Base-by-base conservation (phyloP, 1,140 invertebrate species). In the Drosophila arawakana region DNA sequence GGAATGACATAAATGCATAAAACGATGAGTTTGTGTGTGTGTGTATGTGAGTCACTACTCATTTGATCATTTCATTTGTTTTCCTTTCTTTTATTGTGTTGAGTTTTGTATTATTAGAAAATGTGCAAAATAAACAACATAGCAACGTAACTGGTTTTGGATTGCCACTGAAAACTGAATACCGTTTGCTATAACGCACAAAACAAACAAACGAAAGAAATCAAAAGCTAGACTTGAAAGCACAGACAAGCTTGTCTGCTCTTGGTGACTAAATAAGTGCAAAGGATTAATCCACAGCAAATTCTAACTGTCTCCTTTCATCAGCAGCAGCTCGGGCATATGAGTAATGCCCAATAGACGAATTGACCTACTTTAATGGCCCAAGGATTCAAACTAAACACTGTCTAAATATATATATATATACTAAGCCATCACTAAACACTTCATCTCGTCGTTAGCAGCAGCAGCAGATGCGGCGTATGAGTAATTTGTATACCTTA, bases 401-500 rank as follows among this genome's bases (percentile, higher is more conserved):
- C 15, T 15, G 15, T 15, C 15, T 15, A 15, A 15, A 1, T 15
- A 15, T 15, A 15, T 15, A 15, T 15, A 15, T 15, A 15, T 15
- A 0, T 15, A 15, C 25, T 37, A 41, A 41, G 5, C n/a, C 11
- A 43, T 43, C 6, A n/a, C n/a, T n/a, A 43, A 43, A n/a, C 11
- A 5, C 41, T 15, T 55, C 52, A 47, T 47, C 39, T 15, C 52
- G 46, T 35, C 13, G 34, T 50, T 15, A 15, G 15, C 15, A 15
- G 15, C 50, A 44, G 9, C 37, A 10, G 10, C 11, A 7, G 0
- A 54, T 34, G 43, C 58, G 65, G 52, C 65, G 65, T 49, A 67
- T 67, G 65, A 67, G 65, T 58, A 58, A 67, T 58, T 6, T 30
- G 10, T 18, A 9, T 55, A 43, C 1, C 11, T n/a, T 43, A 43